Evolutionary conservation across 2,888 invertebrate genomes (phyloP), one percentile per base, ranked within the genome.

Genomic region (Dusona sp.): DNA sequence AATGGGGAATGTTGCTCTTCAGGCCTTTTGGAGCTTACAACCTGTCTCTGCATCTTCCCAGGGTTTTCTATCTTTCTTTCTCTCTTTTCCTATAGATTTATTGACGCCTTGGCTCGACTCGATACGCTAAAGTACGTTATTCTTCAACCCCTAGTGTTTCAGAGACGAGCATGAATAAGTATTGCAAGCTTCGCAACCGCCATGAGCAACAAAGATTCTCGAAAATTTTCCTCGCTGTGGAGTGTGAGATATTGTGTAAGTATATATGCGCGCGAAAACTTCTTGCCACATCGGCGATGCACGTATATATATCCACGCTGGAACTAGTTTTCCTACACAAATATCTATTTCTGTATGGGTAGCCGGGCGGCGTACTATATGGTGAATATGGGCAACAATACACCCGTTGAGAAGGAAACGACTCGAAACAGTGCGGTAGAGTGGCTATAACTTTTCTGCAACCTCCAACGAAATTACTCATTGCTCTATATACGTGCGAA

Each of bases 101-200:
- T 86, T 64, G 86, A 68, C 64, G 61, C 54, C 67, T 72, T 45
- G 45, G 33, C 75, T 54, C 78, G 73, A 73, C 72, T 85, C 83
- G 84, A 87, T 88, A 87, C 83, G 81, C 81, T 80, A 75, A 88
- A 86, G 82, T 83, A 73, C 88, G 85, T 86, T 89, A 89, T 89
- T 88, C 61, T 51, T 48, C 79, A 48, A 51, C 25, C 77, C 42
- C 68, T 79, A 86, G 77, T 86, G 83, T 89, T 88, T 86, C 82
- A 86, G 81, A 83, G 86, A 86, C 81, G 75, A 87, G 83, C 84
- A 89, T 89, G 83, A 89, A 89, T 89, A 88, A 88, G 83, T 86
- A 83, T 83, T 77, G 86, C 75, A 83, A 80, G 70, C 67, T 80
- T 48, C 61, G 61, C 80, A 81, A 77, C 77, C 73, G 57, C 67